Conservation (phyloP, 2,888 invertebrate species). For the Cotesia congregata region DNA sequence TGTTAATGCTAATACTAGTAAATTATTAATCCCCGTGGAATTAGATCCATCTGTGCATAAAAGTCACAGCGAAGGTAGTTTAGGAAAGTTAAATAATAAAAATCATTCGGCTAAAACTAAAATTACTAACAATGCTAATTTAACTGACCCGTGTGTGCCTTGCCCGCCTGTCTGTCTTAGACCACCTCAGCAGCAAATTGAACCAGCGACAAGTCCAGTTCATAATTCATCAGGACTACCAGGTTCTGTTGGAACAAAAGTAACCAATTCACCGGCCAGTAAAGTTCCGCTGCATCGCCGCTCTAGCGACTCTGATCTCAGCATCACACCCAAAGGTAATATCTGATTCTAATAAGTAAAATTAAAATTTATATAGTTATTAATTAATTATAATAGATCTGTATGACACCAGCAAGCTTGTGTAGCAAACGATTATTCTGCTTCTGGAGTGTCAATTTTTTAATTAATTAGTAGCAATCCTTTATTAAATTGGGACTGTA, state of each 20-base stretch:
- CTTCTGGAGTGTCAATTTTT: conserved; percentile 26
- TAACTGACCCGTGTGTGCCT: conserved; percentile 69
- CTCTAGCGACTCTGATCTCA: conserved; percentile 94
- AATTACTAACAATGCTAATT: conserved; percentile 62
- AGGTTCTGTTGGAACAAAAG: conserved; percentile 73
- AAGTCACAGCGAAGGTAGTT: conserved; percentile 53
- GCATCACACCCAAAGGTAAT: conserved; percentile 93
- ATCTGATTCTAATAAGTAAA: conserved; percentile 13
- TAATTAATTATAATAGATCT: conserved; percentile 6
- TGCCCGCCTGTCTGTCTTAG: conserved; percentile 65
- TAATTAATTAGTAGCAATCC: neutral
- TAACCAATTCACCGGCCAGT: conserved; percentile 73
- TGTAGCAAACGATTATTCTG: conserved; percentile 3
- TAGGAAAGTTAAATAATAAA: conserved; percentile 45
- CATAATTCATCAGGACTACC: conserved; percentile 44
- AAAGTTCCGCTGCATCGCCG: conserved; percentile 73
- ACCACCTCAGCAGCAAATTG: conserved; percentile 56
- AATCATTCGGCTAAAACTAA: conserved; percentile 45
- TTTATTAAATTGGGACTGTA: neutral
- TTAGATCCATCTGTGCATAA: conserved; percentile 50
- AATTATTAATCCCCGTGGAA: conserved; percentile 39
- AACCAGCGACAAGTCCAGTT: conserved; percentile 45
- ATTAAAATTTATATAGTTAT: neutral
- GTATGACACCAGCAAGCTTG: neutral
- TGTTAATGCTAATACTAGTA: neutral